Evolutionary conservation across 2,797 vertebrate genomes (phyloP), one percentile per base, ranked within the genome.

Genomic region (Stomatorhinus walkeri): DNA sequence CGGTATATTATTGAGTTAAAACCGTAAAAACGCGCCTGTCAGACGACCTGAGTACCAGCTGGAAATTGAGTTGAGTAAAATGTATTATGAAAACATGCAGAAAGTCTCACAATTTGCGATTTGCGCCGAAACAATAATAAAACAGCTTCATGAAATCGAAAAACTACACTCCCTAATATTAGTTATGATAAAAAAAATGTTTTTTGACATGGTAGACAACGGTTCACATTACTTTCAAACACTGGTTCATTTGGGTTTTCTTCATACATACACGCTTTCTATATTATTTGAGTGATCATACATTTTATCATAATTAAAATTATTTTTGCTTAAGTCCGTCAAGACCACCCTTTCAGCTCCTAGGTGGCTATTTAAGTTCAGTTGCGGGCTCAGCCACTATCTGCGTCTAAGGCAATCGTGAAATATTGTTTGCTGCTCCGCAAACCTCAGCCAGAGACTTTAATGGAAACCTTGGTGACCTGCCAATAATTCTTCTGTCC

Each of bases 391-490:
- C 81, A 4, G 40, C 9, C n/a, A 49, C 8, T 32, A 51, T 56
- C 49, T 81, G 32, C 59, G 6, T 72, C 4, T 76, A 88, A 76
- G 49, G 52, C 68, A 7, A 36, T 51, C 22, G 49, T 81, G 36
- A 81, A 49, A 40, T 4, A 49, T 16, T 56, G 40, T 85, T 76
- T 46, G 61, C 40, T 89, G 54, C 14, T 54, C 86, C 16, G 24
- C 22, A 36, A n/a, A 79, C 52, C 83, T 86, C 49, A 88, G 40
- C 49, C 52, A 87, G 79, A 81, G 54, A 32, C 56, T 85, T 79
- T 79, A 87, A 90, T 88, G 87, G 87, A 90, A 49, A 85, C 40
- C 14, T 54, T 89, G 89, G 52, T 90, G 72, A 6, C 7, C 81
- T 87, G 88, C 89, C 89, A 90, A 24, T 48, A 52, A 46, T 83